Evolutionary conservation across 2,113 vertebrate species (phyloP), one percentile per base, ranked within the genome.

Genomic region (Loxodonta africana): DNA sequence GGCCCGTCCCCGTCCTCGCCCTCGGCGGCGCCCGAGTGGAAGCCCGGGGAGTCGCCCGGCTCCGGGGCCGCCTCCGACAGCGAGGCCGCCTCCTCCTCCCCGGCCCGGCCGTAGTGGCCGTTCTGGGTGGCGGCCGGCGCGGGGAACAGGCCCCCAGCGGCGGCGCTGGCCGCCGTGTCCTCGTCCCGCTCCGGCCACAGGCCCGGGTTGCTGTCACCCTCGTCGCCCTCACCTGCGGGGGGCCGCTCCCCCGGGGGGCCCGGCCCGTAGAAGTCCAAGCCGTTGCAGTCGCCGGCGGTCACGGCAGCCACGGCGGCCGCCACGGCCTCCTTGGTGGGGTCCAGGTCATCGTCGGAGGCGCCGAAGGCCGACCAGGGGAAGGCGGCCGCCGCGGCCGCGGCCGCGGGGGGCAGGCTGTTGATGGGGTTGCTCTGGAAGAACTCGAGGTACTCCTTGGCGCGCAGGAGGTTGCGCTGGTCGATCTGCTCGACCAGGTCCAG

Each of bases 361-460:
- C 98, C 98, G 28, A 98, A 97, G 96, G 98, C 98, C 44, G 98
- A 98, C 98, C 99, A 99, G 0, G 97, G 98, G 97, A 98, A 98
- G 95, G 81, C 96, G 97, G 98, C 98, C 67, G 98, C 98, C 63
- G 97, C 97, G 94, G 98, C 98, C 0, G 82, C 73, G 63, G 98
- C 98, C 0, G 82, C 73, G 63, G 98, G 98, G 23, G 97, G 97
- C 93, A 99, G 98, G 98, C 98, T 99, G 12, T 99, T 99, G 98
- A 99, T 98, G 86, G 99, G 99, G 98, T 99, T 99, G 97, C 99
- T 99, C 99, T 99, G 99, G 99, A 99, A 99, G 98, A 99, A 99
- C 99, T 99, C 99, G 98, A 99, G 99, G 99, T 99, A 99, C 98
- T 99, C 99, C 98, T 99, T 99, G 98, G 99, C 99, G 93, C 99